Conservation (phyloP, 2,113 vertebrate species). For the Turdus rufiventris region DNA sequence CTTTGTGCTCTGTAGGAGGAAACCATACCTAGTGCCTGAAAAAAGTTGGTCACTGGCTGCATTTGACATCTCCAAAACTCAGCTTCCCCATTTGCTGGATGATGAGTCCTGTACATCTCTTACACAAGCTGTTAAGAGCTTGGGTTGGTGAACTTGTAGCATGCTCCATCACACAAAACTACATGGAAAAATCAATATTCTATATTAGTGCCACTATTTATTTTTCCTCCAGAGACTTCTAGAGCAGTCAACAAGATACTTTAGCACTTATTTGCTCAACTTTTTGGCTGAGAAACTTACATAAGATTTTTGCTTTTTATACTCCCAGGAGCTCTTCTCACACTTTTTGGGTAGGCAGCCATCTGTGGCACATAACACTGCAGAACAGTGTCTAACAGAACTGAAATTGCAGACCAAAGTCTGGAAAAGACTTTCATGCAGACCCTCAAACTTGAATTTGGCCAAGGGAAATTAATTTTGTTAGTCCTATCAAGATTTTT, state of each 20-base stretch:
- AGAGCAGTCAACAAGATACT: not conserved
- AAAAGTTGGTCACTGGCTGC: not conserved
- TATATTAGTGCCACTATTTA: not conserved
- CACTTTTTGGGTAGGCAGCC: conserved; percentile 25
- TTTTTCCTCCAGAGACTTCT: conserved; percentile 4
- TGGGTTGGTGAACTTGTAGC: not conserved
- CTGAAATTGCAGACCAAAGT: not conserved
- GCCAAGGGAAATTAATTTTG: not conserved
- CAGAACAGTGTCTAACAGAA: conserved; percentile 5
- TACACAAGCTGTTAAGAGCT: not conserved
- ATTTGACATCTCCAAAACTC: not conserved
- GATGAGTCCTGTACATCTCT: not conserved
- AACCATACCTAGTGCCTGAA: not conserved
- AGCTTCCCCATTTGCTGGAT: not conserved
- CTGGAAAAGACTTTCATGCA: not conserved
- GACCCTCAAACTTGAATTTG: not conserved
- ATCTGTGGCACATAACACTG: conserved; percentile 11
- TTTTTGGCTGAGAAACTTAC: conserved; percentile 27
- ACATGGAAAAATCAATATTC: not conserved
- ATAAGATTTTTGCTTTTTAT: conserved; percentile 36
- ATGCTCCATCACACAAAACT: not conserved
- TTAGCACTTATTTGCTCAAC: conserved; percentile 10
- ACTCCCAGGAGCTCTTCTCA: conserved; percentile 1
- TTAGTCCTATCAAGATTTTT: not conserved
- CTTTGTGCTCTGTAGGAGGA: not conserved